Percentiles rank a stretch among this genome's conserved stretches.
Conservation (phyloP, 1,140 invertebrate genomes). For the Zaprionus ghesquierei region DNA sequence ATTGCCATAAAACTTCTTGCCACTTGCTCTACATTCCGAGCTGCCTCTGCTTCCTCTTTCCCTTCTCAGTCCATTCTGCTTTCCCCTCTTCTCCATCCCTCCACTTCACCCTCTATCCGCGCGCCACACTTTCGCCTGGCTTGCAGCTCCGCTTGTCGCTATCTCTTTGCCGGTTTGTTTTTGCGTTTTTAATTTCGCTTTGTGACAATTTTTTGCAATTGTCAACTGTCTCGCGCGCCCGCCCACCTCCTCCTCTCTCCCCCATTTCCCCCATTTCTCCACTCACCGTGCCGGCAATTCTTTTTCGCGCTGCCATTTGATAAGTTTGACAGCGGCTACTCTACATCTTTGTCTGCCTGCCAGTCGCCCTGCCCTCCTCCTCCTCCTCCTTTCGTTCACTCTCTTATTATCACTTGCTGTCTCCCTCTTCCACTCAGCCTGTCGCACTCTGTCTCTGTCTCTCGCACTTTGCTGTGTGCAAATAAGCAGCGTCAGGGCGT, state of each 20-base stretch:
- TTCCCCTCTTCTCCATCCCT: not conserved
- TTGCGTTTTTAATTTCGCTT: slow-evolving; percentile 79
- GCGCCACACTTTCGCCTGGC: not conserved
- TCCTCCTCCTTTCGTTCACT: not conserved
- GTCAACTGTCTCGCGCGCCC: slow-evolving; percentile 54
- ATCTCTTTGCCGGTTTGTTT: slow-evolving; percentile 51
- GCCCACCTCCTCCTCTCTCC: not conserved
- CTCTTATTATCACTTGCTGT: not conserved
- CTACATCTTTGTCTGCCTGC: slow-evolving; percentile 41
- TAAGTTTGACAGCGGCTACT: slow-evolving; percentile 78
- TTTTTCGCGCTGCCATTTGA: slow-evolving; percentile 72
- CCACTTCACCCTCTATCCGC: not conserved
- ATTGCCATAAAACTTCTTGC: slow-evolving; percentile 76
- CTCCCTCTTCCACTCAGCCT: not conserved
- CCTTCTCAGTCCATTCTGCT: too few species aligned
- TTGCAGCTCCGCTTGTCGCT: not conserved
- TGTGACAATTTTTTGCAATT: slow-evolving; percentile 68
- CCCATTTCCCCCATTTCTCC: not conserved
- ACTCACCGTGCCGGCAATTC: slow-evolving; percentile 35
- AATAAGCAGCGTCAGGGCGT: slow-evolving; percentile 77
- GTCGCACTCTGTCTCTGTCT: slow-evolving; percentile 2
- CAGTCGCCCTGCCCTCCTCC: not conserved
- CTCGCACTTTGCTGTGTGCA: slow-evolving; percentile 51
- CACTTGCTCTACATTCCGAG: slow-evolving; percentile 72
- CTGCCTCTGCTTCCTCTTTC: not conserved